phyloP scores from a whole-genome alignment of 2,888 invertebrate genomes.

The Phortica magna region DNA sequence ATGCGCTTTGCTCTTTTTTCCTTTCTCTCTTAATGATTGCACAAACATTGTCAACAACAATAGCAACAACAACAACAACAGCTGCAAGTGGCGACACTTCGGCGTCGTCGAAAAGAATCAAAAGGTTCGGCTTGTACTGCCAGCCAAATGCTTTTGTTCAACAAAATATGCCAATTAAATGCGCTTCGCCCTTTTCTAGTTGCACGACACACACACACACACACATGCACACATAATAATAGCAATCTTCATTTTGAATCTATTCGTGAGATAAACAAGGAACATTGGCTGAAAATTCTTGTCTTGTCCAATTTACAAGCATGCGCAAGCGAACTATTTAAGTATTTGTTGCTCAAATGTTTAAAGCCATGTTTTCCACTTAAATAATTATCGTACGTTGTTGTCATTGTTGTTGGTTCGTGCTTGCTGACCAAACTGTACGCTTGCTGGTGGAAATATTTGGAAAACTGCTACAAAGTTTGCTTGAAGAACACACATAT shows the following conservation, averaged over 20 bases:
- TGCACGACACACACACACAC: too few species aligned
- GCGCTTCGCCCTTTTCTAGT: background rate
- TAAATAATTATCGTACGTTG: slow-evolving; percentile 37
- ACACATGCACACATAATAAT: background rate
- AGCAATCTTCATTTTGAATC: background rate
- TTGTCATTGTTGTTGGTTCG: background rate
- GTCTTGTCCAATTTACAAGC: background rate
- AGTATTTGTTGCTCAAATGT: background rate
- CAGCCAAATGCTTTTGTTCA: background rate
- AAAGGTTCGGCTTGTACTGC: background rate
- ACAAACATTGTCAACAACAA: too few species aligned
- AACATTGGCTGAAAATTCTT: slow-evolving; percentile 10
- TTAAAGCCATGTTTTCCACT: slow-evolving; percentile 42
- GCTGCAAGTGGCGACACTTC: too few species aligned
- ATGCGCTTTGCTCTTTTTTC: background rate
- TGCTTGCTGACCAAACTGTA: background rate
- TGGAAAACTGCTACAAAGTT: too few species aligned
- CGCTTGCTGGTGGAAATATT: too few species aligned
- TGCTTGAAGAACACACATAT: too few species aligned
- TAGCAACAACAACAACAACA: too few species aligned
- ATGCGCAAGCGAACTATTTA: background rate
- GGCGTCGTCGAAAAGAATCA: too few species aligned
- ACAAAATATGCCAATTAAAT: slow-evolving; percentile 13
- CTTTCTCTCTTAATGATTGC: too few species aligned
- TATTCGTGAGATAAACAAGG: slow-evolving; percentile 13